Evolutionary conservation across 2,797 vertebrate species (phyloP), one percentile per base, ranked within the genome.

Genomic region (Lacerta viridis): DNA sequence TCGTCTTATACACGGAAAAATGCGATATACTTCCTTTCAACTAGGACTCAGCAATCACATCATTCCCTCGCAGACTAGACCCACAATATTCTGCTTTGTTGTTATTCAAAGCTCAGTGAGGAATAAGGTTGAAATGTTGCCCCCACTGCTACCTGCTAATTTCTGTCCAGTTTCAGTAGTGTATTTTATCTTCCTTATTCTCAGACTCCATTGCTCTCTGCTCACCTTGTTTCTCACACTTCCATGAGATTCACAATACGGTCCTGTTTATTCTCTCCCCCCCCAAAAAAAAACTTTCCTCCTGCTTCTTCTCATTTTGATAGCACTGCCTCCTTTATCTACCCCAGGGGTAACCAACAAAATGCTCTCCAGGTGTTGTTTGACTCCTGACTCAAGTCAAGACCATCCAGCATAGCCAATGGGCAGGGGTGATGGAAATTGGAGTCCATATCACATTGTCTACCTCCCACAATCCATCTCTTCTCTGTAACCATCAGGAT

Each of bases 41-140:
- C 82, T 20, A 82, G 84, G 90, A 86, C 41, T 87, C 91, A 90
- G 89, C 55, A 93, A 41, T 36, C 69, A 76, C 76, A 95, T 59
- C 20, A 18, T 4, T 36, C 25, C 61, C 69, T 69, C 25, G 33
- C n/a, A 5, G 43, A 43, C 29, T 76, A 23, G 29, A 25, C 36
- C 61, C 61, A 66, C 23, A 41, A 39, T 20, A 20, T 9, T 39
- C 18, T 64, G 5, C 4, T 71, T 69, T 83, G 64, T 10, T 68
- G 43, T n/a, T n/a, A 27, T 68, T 82, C 64, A 82, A 18, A 82
- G 11, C 27, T 71, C 20, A 39, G 15, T 50, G 8, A 83, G 1
- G 9, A 50, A 46, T n/a, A 29, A 69, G 43, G 43, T 83, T 69
- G 41, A 29, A 83, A 74, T 74, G 17, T 74, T 5, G 3, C 33